Evolutionary conservation across 2,888 invertebrate species (phyloP).

Genomic region (Pinctada fucata): DNA sequence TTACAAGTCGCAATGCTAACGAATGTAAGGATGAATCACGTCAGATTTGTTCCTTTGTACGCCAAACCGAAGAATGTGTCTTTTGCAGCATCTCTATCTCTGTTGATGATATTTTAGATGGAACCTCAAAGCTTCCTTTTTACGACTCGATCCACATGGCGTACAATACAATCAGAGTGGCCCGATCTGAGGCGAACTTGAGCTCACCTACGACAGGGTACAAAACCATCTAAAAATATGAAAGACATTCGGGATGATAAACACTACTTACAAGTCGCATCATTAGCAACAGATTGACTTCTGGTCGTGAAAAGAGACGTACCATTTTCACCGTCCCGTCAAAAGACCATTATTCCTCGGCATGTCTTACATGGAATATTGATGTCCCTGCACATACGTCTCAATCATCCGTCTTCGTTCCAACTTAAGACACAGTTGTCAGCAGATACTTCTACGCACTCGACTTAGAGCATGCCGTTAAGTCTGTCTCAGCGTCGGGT

Average conservation of each 20-base stretch:
- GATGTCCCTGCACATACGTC: too few species aligned
- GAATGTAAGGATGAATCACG: not conserved
- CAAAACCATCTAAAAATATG: conserved; percentile 51
- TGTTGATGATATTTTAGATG: not conserved
- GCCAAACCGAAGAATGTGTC: too few species aligned
- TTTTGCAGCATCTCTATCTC: too few species aligned
- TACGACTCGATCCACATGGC: conserved; percentile 16
- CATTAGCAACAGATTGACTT: too few species aligned
- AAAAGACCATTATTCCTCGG: conserved; percentile 49
- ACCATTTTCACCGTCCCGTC: not conserved
- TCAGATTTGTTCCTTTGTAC: too few species aligned
- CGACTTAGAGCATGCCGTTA: too few species aligned
- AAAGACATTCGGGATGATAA: conserved; percentile 50
- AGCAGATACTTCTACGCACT: too few species aligned
- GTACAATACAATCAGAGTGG: conserved; percentile 44
- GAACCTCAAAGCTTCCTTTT: conserved; percentile 37
- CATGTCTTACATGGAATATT: too few species aligned
- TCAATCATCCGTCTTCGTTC: too few species aligned
- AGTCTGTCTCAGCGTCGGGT: not conserved
- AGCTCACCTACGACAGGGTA: conserved; percentile 54
- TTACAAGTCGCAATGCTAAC: not conserved
- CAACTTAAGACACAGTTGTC: too few species aligned
- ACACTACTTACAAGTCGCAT: conserved; percentile 41
- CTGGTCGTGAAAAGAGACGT: too few species aligned
- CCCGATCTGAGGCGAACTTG: conserved; percentile 49